Evolutionary conservation across 2,888 invertebrate species (phyloP).

Genomic region (Mycalesis mineus): DNA sequence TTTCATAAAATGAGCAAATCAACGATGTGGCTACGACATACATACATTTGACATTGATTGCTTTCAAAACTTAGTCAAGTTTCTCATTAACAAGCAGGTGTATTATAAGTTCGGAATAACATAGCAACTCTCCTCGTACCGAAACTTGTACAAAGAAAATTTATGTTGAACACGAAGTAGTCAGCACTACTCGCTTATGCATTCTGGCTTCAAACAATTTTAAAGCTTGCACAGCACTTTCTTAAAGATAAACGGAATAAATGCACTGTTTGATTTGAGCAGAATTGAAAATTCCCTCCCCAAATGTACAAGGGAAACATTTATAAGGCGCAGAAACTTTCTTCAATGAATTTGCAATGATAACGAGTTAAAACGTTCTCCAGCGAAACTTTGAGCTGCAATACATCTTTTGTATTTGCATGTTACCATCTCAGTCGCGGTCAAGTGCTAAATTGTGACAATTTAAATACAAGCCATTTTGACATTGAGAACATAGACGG

Average conservation of each 20-base stretch:
- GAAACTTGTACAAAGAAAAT: constrained; percentile 10
- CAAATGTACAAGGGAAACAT: constrained; percentile 31
- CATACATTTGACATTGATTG: too few species aligned
- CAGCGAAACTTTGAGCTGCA: constrained; percentile 9
- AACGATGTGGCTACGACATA: too few species aligned
- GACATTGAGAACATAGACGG: too few species aligned
- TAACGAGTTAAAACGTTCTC: constrained; percentile 26
- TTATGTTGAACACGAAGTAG: constrained; percentile 12
- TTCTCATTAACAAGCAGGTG: not conserved
- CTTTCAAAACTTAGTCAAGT: not conserved
- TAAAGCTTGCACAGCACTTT: constrained; percentile 49
- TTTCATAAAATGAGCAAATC: too few species aligned
- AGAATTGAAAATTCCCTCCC: constrained; percentile 48
- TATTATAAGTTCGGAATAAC: not conserved
- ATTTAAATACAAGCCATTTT: too few species aligned
- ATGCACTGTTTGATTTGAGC: constrained; percentile 52
- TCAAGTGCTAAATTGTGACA: too few species aligned
- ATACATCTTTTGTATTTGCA: too few species aligned
- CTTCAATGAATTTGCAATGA: constrained; percentile 28
- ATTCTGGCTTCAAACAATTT: constrained; percentile 53
- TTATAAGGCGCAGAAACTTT: constrained; percentile 23
- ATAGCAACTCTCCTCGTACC: not conserved
- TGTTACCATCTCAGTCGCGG: too few species aligned
- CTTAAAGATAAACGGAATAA: constrained; percentile 47
- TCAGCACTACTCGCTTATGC: constrained; percentile 48